A percentile compares a stretch with the other conserved stretches of the same genome.
Evolutionary conservation across 2,797 vertebrate species (phyloP).

Genomic region (Alectoris magna): DNA sequence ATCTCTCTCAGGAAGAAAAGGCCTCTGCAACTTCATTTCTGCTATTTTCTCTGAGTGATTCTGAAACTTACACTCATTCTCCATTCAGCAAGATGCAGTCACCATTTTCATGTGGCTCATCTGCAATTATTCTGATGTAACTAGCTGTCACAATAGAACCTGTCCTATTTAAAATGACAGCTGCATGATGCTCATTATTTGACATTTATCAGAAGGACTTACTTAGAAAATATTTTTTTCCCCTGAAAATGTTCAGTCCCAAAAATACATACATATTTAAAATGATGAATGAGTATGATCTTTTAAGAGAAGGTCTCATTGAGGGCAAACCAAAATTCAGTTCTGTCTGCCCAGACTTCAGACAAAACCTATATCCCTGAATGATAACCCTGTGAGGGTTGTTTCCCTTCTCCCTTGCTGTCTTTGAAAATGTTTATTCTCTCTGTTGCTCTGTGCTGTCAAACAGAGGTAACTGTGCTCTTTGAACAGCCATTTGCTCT

Average conservation of each 20-base stretch:
- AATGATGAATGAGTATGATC: background rate
- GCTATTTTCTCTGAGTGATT: background rate
- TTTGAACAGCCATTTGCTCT: background rate
- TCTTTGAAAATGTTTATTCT: background rate
- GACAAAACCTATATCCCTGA: background rate
- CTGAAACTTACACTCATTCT: background rate
- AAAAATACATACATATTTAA: background rate
- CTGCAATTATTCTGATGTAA: background rate
- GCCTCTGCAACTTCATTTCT: background rate
- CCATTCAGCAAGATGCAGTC: background rate
- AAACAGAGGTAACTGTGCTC: background rate
- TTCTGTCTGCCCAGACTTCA: background rate
- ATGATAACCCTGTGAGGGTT: background rate
- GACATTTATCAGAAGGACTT: background rate
- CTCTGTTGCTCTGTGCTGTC: background rate
- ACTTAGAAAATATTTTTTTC: background rate
- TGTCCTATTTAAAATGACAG: background rate
- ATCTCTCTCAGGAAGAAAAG: background rate
- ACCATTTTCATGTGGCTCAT: background rate
- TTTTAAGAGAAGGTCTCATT: background rate
- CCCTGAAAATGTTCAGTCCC: background rate
- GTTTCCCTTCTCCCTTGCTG: background rate
- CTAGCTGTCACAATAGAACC: background rate
- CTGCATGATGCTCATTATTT: background rate
- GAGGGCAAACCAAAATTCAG: background rate